These are phyloP conservation scores for Ditylenchus weischeri DNA, from an alignment of 2,888 invertebrate species.

Conservation along the genomic window DNA sequence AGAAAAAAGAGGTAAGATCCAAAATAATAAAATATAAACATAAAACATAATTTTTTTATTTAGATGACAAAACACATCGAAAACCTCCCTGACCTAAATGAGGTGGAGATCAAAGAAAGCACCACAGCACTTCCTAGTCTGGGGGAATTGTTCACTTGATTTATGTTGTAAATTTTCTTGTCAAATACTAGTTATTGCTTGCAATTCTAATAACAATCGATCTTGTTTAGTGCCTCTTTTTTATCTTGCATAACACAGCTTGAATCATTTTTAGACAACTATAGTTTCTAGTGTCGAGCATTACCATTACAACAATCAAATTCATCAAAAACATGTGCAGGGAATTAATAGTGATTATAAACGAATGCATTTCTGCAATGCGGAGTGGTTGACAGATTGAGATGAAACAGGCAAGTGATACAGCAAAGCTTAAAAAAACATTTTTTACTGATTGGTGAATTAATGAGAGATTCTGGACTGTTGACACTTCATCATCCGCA, in stretches of 20 bases:
- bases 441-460: too few species aligned
- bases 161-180: constrained; percentile 3
- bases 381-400: not conserved
- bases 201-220: not conserved
- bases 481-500: too few species aligned
- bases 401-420: not conserved
- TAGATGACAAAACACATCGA: constrained; percentile 27
- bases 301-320: not conserved
- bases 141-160: constrained; percentile 25
- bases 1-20: constrained; percentile 20
- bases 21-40: not conserved
- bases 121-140: constrained; percentile 17
- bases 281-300: too few species aligned
- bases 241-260: too few species aligned
- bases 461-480: too few species aligned
- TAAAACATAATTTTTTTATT: constrained; percentile 10
- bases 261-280: too few species aligned
- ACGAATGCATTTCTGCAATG: constrained; percentile 19
- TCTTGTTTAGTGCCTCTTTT: too few species aligned
- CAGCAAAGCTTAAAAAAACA: not conserved
- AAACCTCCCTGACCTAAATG: constrained; percentile 24
- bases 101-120: constrained; percentile 5
- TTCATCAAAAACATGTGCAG: constrained; percentile 10
- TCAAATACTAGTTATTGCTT: not conserved
- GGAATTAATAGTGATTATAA: constrained; percentile 10